These are phyloP conservation scores for Alloplasta piceator DNA, from an alignment of 2,888 invertebrate genomes.

Conservation along the genomic window DNA sequence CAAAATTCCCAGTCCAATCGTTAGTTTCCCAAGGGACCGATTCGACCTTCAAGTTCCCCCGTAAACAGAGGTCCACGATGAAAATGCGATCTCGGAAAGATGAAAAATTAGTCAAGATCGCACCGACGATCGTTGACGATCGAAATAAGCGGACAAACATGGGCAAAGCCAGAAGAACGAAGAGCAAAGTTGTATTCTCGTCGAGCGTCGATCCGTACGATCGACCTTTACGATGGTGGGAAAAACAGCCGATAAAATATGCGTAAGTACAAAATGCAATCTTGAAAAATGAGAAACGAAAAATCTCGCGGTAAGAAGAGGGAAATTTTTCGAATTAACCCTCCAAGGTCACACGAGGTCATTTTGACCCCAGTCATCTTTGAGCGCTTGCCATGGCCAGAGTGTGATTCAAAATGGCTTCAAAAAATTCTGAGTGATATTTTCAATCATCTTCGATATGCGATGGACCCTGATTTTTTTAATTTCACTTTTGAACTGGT, in stretches of 20 bases:
- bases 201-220: constrained; percentile 68
- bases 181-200: constrained; percentile 51
- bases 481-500: no score
- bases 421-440: no score
- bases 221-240: constrained; percentile 69
- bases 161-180: constrained; percentile 34
- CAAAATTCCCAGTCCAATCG: constrained; percentile 44
- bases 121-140: constrained; percentile 1
- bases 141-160: constrained; percentile 32
- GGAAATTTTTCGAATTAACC: no score
- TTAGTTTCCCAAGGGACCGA: constrained; percentile 1
- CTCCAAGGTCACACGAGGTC: no score
- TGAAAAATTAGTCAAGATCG: neutral
- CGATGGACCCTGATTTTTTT: no score
- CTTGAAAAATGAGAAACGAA: neutral
- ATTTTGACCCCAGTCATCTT: no score
- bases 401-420: no score
- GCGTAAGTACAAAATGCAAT: constrained; percentile 66
- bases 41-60: neutral
- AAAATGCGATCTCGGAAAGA: constrained; percentile 21
- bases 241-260: constrained; percentile 68
- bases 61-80: neutral
- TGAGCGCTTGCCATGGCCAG: no score
- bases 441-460: no score
- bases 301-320: neutral